phyloP scores from a whole-genome alignment of 2,113 vertebrate genomes.

The Stegastes partitus region DNA sequence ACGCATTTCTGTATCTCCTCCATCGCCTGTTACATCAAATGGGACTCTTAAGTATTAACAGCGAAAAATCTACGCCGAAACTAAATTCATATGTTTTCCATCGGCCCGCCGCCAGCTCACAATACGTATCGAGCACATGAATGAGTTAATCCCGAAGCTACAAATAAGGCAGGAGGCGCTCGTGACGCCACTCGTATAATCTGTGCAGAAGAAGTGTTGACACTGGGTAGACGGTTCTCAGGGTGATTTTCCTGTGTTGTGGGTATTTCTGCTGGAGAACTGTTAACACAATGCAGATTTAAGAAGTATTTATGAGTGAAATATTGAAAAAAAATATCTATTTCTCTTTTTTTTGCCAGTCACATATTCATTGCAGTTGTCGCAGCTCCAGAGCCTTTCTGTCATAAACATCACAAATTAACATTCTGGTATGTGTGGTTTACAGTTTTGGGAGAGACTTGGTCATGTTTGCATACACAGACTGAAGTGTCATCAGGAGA shows the following conservation, averaged over 20 bases:
- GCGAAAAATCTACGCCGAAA: slow-evolving; percentile 49
- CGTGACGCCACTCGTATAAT: slow-evolving; percentile 51
- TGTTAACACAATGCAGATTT: slow-evolving; percentile 73
- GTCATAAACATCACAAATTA: slow-evolving; percentile 81
- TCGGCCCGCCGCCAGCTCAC: slow-evolving; percentile 32
- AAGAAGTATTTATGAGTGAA: slow-evolving; percentile 59
- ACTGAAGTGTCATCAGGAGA: slow-evolving; percentile 55
- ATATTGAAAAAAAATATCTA: slow-evolving; percentile 29
- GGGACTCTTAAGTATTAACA: slow-evolving; percentile 50
- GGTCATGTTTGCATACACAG: slow-evolving; percentile 64
- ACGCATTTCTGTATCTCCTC: slow-evolving; percentile 67
- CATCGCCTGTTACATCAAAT: slow-evolving; percentile 62
- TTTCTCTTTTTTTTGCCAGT: slow-evolving; percentile 58
- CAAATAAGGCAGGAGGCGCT: slow-evolving; percentile 60
- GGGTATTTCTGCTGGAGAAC: slow-evolving; percentile 58
- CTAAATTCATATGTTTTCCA: slow-evolving; percentile 63
- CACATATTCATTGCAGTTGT: slow-evolving; percentile 49
- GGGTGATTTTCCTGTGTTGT: slow-evolving; percentile 66
- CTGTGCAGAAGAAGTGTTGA: slow-evolving; percentile 59
- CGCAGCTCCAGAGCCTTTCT: slow-evolving; percentile 58
- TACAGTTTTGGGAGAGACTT: slow-evolving; percentile 64
- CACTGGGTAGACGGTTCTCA: slow-evolving; percentile 68
- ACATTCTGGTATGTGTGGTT: slow-evolving; percentile 76
- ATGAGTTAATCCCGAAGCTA: slow-evolving; percentile 65
- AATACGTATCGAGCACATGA: slow-evolving; percentile 48